Conservation (phyloP, 2,113 vertebrate species). For the Onychorhynchus coronatus region DNA sequence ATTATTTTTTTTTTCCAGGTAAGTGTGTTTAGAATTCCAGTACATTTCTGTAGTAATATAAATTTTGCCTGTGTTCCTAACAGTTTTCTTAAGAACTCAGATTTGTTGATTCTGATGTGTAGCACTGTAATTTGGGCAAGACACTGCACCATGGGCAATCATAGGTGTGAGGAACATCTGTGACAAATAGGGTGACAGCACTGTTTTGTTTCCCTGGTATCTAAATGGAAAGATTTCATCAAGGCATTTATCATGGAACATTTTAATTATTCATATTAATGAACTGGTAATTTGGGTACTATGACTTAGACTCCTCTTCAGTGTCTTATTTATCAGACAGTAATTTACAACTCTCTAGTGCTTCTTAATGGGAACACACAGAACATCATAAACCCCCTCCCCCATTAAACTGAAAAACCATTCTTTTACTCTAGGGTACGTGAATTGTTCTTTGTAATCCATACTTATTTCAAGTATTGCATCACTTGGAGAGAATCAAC, state of each 20-base stretch:
- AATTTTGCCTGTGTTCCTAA: neutral
- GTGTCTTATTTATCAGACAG: neutral
- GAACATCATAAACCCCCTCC: neutral
- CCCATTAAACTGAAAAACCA: neutral
- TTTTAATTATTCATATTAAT: neutral
- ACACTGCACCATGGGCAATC: neutral
- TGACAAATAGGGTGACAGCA: neutral
- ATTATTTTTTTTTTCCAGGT: neutral
- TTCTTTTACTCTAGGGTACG: neutral
- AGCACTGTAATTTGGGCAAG: neutral
- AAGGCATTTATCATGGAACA: neutral
- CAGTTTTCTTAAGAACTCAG: neutral
- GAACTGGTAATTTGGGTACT: neutral
- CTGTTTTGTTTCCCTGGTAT: neutral
- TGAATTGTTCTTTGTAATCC: neutral
- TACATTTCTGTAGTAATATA: neutral
- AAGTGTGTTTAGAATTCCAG: neutral
- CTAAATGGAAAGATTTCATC: neutral
- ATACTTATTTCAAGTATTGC: neutral
- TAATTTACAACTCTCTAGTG: neutral
- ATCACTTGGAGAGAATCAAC: neutral
- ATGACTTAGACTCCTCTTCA: neutral
- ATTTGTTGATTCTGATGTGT: neutral
- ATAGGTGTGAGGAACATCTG: rapidly evolving
- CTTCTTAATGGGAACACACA: neutral